Evolutionary conservation across 2,113 vertebrate genomes (phyloP).

Genomic region (Gracilinanus agilis): DNA sequence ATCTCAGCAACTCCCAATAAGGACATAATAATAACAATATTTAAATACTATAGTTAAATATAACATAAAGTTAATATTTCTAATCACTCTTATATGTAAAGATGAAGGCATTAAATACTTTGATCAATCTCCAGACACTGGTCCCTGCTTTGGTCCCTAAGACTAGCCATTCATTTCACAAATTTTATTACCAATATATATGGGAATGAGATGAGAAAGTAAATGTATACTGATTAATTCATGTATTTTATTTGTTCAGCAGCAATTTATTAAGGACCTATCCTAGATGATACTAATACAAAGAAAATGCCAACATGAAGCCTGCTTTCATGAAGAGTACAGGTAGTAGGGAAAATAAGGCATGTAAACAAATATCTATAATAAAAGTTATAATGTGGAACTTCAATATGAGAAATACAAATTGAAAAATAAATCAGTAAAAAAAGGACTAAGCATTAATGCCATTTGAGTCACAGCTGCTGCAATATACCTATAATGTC

Average conservation of each 20-base stretch:
- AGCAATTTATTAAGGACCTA: background rate
- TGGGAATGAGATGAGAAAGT: background rate
- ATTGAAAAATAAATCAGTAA: background rate
- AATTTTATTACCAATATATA: background rate
- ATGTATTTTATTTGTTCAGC: background rate
- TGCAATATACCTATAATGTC: background rate
- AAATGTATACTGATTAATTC: background rate
- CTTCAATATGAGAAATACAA: background rate
- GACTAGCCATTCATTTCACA: constrained; percentile 25
- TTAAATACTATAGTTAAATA: constrained; percentile 16
- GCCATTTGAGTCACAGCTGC: background rate
- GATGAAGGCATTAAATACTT: constrained; percentile 30
- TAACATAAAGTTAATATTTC: constrained; percentile 41
- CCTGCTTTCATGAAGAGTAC: background rate
- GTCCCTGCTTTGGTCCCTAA: constrained; percentile 6
- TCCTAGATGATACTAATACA: background rate
- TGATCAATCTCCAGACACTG: constrained; percentile 19
- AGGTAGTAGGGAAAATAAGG: background rate
- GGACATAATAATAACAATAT: constrained; percentile 17
- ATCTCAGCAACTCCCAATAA: constrained; percentile 14
- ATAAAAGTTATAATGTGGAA: constrained; percentile 1
- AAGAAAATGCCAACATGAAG: background rate
- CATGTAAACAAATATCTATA: background rate
- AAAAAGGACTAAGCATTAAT: background rate
- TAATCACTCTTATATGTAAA: background rate